These are phyloP conservation scores for Suncus etruscus DNA, from an alignment of 2,113 vertebrate genomes.

Conservation along the genomic window DNA sequence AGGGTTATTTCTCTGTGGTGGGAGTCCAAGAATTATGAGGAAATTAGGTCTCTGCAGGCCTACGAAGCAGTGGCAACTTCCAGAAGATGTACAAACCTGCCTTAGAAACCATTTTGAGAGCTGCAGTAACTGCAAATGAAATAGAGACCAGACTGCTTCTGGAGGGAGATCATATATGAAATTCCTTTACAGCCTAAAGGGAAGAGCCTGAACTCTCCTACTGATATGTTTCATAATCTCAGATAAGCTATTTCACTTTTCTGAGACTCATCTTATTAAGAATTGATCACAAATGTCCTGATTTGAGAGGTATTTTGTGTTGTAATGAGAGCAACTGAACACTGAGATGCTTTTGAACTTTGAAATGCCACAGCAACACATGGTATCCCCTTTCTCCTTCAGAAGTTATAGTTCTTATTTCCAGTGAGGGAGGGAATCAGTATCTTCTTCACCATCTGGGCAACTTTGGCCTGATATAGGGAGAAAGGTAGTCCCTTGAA, in stretches of 20 bases:
- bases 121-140: neutral
- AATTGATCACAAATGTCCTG: neutral
- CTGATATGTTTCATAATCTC: neutral
- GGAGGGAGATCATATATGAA: rapidly evolving
- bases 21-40: neutral
- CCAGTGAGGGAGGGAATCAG: neutral
- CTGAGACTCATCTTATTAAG: neutral
- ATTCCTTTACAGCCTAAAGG: neutral
- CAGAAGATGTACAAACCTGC: neutral
- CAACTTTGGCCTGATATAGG: neutral
- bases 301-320: neutral
- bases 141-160: neutral
- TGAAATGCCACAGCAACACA: neutral
- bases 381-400: neutral
- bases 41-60: neutral
- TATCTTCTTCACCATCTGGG: neutral
- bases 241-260: neutral
- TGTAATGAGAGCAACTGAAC: neutral
- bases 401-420: neutral
- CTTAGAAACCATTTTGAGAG: neutral
- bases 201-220: neutral
- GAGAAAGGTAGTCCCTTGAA: neutral
- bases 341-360: neutral
- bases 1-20: neutral
- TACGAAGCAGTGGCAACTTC: neutral